phyloP scores from a whole-genome alignment of 2,888 invertebrate species.

The Andrena camellia region DNA sequence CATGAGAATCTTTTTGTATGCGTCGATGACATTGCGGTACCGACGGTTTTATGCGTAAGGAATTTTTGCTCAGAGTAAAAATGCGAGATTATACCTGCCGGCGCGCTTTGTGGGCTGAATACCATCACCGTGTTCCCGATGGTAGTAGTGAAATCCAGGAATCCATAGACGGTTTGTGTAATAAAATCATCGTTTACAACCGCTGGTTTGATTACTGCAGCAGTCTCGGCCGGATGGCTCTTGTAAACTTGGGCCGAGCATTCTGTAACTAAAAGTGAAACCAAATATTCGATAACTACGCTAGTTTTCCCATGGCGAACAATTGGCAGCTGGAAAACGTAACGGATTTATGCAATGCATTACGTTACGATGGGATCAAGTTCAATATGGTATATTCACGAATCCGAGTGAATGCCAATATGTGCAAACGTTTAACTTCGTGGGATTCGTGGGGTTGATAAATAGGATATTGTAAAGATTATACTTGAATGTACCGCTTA shows the following conservation, averaged over 20 bases:
- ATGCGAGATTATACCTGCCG: constrained; percentile 86
- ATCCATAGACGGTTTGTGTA: constrained; percentile 97
- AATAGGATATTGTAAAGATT: too few relatives aligned
- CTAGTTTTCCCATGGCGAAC: constrained; percentile 9
- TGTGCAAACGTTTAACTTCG: too few relatives aligned
- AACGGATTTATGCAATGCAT: constrained; percentile 20
- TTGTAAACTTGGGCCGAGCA: constrained; percentile 76
- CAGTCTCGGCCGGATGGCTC: constrained; percentile 60
- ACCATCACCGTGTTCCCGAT: constrained; percentile 98
- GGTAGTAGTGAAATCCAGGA: constrained; percentile 96
- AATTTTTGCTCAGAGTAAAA: background rate
- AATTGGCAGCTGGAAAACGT: constrained; percentile 5
- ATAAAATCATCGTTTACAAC: constrained; percentile 85
- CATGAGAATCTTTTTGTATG: background rate
- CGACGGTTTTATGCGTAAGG: background rate
- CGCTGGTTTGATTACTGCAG: constrained; percentile 57
- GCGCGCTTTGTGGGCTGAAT: constrained; percentile 95
- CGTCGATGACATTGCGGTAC: background rate
- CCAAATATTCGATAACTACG: constrained; percentile 18
- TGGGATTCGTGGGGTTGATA: too few relatives aligned
- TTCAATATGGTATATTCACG: too few relatives aligned
- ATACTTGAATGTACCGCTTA: too few relatives aligned
- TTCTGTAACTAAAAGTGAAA: constrained; percentile 68
- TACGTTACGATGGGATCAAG: background rate
- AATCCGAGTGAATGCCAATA: too few relatives aligned